Conservation (phyloP, 1,140 invertebrate species). For the Planococcus citri region DNA sequence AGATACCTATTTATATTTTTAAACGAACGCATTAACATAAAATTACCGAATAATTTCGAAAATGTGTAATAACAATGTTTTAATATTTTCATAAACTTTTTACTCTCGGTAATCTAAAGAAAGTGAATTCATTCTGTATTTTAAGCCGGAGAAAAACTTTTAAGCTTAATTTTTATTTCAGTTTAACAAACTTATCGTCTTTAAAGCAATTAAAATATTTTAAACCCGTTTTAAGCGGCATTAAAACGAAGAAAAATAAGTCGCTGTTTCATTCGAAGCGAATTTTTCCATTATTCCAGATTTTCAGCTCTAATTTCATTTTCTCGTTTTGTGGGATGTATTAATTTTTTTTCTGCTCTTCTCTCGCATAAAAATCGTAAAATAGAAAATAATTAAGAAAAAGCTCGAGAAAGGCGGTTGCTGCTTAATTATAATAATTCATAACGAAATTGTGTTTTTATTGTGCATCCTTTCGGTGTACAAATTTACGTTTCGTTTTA, state of each 20-base stretch:
- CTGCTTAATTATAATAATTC: constrained; percentile 13
- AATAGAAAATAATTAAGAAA: constrained; percentile 16
- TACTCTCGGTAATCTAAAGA: constrained; percentile 11
- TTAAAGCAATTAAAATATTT: constrained; percentile 18
- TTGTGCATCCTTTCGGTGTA: not conserved
- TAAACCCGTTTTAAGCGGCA: constrained; percentile 17
- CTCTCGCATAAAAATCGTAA: not conserved
- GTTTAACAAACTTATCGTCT: constrained; percentile 20
- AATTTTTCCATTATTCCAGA: constrained; percentile 18
- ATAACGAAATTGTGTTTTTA: not conserved
- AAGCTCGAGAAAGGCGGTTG: not conserved
- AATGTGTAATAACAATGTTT: constrained; percentile 1
- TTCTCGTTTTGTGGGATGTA: not conserved
- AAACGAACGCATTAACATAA: not conserved
- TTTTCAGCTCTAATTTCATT: constrained; percentile 4
- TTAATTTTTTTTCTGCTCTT: not conserved
- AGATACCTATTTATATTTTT: not conserved
- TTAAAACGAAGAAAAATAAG: not conserved
- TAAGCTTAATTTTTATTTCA: constrained; percentile 15
- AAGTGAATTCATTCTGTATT: constrained; percentile 4
- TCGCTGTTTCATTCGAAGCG: not conserved
- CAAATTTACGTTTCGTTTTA: no score
- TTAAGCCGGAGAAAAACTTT: not conserved
- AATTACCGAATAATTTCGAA: not conserved
- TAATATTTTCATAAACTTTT: constrained; percentile 12